Evolutionary conservation across 2,113 vertebrate species (phyloP), one percentile per base, ranked within the genome.

Genomic region (Psettodes erumei): DNA sequence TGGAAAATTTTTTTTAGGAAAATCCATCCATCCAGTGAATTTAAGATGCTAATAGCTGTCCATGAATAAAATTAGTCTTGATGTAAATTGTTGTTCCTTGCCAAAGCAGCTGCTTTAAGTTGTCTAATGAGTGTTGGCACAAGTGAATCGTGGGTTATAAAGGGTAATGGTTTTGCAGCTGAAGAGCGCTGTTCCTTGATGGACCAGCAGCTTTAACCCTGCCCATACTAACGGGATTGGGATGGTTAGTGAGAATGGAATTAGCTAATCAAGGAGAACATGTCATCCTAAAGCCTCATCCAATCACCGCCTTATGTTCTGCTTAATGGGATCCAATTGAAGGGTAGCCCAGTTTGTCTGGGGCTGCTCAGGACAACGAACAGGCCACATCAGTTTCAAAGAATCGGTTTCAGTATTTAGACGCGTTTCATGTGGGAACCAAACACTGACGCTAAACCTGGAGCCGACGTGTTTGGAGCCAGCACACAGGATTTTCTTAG

Each of bases 221-320:
- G 71, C 38, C 71, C 50, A 42, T 75, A 73, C 83, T 90, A 89
- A 91, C 75, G 61, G 68, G 89, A 92, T 93, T 88, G 71, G 75
- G 78, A 78, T 77, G 75, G 77, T 91, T 86, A 88, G 84, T 86
- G 87, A 90, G 90, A 90, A 82, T 88, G 86, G 86, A 85, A 91
- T 92, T 87, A 90, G 84, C 91, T 89, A 89, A 88, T 86, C 81
- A 62, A 92, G 86, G 68, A 78, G 80, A 93, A 89, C 89, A 91
- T 92, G 86, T 91, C 85, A 86, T 90, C 79, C 58, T 79, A 89
- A 85, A 90, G 85, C 85, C 73, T 90, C 79, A 92, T 90, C 91
- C 91, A 88, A 89, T 92, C 89, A 90, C 45, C 6, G 35, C 76
- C 88, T 87, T 92, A 88, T 82, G 77, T 88, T 83, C 71, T 65